phyloP scores from a whole-genome alignment of 2,888 invertebrate species.

The Gymnosoma rotundatum region DNA sequence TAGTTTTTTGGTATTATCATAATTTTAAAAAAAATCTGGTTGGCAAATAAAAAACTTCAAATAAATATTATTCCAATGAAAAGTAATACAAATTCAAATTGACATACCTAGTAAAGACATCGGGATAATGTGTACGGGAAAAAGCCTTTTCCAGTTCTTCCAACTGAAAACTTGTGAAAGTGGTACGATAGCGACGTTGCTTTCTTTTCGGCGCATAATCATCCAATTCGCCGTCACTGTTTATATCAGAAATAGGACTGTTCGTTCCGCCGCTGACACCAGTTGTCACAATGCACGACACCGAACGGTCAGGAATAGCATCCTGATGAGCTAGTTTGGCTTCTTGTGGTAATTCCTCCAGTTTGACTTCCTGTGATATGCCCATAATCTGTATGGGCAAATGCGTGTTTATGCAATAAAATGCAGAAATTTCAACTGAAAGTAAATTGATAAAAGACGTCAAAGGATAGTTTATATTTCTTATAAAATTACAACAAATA shows the following conservation, averaged over 20 bases:
- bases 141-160: constrained; percentile 98
- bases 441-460: constrained; percentile 41
- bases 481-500: constrained; percentile 42
- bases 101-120: constrained; percentile 95
- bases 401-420: constrained; percentile 59
- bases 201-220: constrained; percentile 94
- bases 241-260: constrained; percentile 84
- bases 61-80: too few species aligned
- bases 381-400: constrained; percentile 81
- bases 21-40: too few species aligned
- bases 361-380: constrained; percentile 83
- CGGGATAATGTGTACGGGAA: constrained; percentile 98
- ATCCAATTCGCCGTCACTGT: constrained; percentile 87
- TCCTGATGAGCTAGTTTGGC: constrained; percentile 82
- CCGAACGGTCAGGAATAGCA: constrained; percentile 82
- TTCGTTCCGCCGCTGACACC: constrained; percentile 82
- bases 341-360: constrained; percentile 82
- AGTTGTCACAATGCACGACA: constrained; percentile 78
- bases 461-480: constrained; percentile 55
- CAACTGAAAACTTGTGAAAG: constrained; percentile 96
- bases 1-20: too few species aligned
- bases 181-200: constrained; percentile 95
- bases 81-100: neutral
- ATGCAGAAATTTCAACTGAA: constrained; percentile 57
- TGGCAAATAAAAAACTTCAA: too few species aligned